Evolutionary conservation across 2,888 invertebrate species (phyloP).

Genomic region (Pachliopta kotzebuea): DNA sequence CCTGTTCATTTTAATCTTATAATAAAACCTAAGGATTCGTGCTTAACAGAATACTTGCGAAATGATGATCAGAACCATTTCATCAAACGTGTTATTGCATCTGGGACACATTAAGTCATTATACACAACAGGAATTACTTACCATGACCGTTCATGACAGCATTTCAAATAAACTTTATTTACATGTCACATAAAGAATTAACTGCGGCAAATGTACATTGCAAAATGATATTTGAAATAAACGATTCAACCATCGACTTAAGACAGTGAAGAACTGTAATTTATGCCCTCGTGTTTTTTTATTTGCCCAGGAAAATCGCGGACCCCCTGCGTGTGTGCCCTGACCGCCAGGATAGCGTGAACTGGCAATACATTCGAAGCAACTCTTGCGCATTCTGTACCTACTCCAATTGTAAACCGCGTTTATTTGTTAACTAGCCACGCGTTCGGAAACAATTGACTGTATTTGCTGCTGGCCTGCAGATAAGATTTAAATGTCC

Average conservation of each 20-base stretch:
- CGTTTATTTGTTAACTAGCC: slow-evolving; percentile 77
- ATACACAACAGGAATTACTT: slow-evolving; percentile 30
- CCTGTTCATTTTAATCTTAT: too few species aligned
- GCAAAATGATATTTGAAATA: slow-evolving; percentile 3
- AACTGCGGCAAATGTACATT: slow-evolving; percentile 5
- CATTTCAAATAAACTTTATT: slow-evolving; percentile 27
- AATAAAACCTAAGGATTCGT: not conserved
- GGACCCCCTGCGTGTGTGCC: slow-evolving; percentile 54
- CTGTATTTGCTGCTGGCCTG: slow-evolving; percentile 61
- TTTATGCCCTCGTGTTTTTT: slow-evolving; percentile 17
- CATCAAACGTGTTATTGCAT: slow-evolving; percentile 21
- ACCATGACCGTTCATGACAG: slow-evolving; percentile 31
- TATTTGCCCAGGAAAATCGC: slow-evolving; percentile 40
- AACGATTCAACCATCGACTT: slow-evolving; percentile 7
- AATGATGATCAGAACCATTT: slow-evolving; percentile 8
- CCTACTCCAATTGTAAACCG: slow-evolving; percentile 74
- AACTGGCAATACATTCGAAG: slow-evolving; percentile 60
- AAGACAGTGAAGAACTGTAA: slow-evolving; percentile 4
- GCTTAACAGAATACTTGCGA: not conserved
- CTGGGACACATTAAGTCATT: slow-evolving; percentile 26
- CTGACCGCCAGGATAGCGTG: slow-evolving; percentile 65
- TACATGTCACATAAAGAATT: slow-evolving; percentile 20
- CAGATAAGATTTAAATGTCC: slow-evolving; percentile 70
- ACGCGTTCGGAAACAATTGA: slow-evolving; percentile 78
- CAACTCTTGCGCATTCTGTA: slow-evolving; percentile 57